These are phyloP conservation scores for Athalia circularis DNA, from an alignment of 2,888 invertebrate species.

Conservation along the genomic window DNA sequence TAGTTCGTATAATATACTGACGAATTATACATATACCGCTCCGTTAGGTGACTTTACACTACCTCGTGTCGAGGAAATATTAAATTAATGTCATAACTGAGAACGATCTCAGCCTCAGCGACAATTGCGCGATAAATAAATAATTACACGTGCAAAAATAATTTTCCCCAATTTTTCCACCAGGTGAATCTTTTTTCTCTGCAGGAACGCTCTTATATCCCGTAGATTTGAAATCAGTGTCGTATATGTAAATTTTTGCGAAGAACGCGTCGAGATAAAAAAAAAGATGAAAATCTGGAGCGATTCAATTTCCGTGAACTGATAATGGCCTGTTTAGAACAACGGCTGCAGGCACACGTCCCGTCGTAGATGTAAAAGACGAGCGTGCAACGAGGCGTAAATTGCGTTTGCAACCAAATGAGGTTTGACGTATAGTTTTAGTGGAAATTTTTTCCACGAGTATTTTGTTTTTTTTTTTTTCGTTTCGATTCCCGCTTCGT, in stretches of 20 bases:
- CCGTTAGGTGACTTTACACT: neutral
- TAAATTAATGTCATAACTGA: conserved; percentile 38
- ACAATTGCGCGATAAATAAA: no score
- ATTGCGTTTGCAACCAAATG: conserved; percentile 18
- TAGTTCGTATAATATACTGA: neutral
- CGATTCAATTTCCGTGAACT: conserved; percentile 12
- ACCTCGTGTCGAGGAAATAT: conserved; percentile 9
- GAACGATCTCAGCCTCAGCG: neutral
- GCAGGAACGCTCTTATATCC: no score
- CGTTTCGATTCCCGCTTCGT: neutral
- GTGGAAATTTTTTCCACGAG: neutral
- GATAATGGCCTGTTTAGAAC: neutral
- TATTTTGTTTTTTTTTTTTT: conserved; percentile 2
- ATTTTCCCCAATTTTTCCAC: no score
- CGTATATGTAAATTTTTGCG: neutral
- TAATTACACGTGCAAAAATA: no score
- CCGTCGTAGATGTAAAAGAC: no score
- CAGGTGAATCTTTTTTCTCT: no score
- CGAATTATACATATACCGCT: neutral
- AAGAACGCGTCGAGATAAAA: neutral
- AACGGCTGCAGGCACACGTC: neutral
- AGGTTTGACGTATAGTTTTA: conserved; percentile 19
- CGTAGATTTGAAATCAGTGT: no score
- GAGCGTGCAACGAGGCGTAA: neutral
- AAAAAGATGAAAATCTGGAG: neutral